Base-by-base conservation (phyloP, 1,140 invertebrate genomes). In the Microplitis demolitor region DNA sequence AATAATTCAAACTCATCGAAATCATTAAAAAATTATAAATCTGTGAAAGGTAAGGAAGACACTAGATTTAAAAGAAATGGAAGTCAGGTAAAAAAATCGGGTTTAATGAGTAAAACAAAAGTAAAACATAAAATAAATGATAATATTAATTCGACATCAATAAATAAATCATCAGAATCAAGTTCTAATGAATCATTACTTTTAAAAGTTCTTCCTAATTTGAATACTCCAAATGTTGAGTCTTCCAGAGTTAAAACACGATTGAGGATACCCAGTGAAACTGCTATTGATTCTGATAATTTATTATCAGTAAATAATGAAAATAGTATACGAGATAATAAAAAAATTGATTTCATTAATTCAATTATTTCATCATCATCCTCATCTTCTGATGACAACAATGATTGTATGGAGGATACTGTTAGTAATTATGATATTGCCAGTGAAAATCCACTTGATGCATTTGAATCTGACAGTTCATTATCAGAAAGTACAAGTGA, bases 401-500 rank as follows among this genome's bases (percentile, higher is more conserved):
- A 64, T 16, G 62, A 60, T 34, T 35, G 14, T 51, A 31, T 9
- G 35, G 39, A 16, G 1, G 16, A 51, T 11, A 6, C 33, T 4
- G 50, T 62, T 16, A 74, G 69, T 62, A 76, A 16, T 31, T 56
- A 64, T 35, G 35, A 14, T 35, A 11, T 60, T 54, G 56, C 56
- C 35, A 74, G 76, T n/a, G 16, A 56, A 4, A 72, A 77, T 39
- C 58, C 56, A 75, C 87, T 87, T 0, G 79, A 84, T 67, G 78
- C 78, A 24, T 88, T 88, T 71, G 39, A 35, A 78, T 86, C 87
- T 1, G 89, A 89, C 79, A 88, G 88, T 16, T 86, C 86, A 69
- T 78, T 86, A 60, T 87, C 84, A 13, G 88, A 87, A 24, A 90
- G 87, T 81, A 89, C 84, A 13, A 85, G 79, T 33, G 89, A 90